Evolutionary conservation across 1,140 invertebrate genomes (phyloP), one percentile per base, ranked within the genome.

Genomic region (Sitodiplosis mosellana): DNA sequence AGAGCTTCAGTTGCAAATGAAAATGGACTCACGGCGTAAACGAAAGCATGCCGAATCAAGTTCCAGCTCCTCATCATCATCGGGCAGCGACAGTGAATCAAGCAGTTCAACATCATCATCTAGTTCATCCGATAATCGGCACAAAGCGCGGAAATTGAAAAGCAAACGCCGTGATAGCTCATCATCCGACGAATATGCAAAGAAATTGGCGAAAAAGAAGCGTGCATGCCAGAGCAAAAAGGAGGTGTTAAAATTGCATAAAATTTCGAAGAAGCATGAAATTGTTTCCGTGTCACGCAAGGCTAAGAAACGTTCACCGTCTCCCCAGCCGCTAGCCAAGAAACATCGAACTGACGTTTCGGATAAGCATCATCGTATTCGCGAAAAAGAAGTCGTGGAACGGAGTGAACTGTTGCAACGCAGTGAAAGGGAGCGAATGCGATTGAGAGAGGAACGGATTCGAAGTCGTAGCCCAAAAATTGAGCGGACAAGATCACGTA

Each of bases 1-100:
- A 56, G 81, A 85, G 67, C 68, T 87, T 59, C 81, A 82, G 56
- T 67, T 82, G 59, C 80, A 85, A 64, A 74, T 77, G 73, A 76
- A 71, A 67, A 76, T 71, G 71, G 75, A 77, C 51, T 70, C 65
- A 51, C 65, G 59, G 52, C 72, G 72, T 58, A 78, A 79, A 58
- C 73, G 74, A 61, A 73, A 78, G 63, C 71, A 74, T 55, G 71
- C 71, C 49, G 77, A 76, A 55, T 77, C 73, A 52, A 80, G 77
- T 14, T 77, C 75, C 51, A 74, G 75, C 33, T 74, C 76, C 12
- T 76, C 73, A 51, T 27, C 27, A 5, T 74, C 72, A 22, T 73
- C 72, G 22, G 73, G 70, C 20, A 74, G 69, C 49, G 75, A 73
- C 4, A 68, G 70, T 38, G 74, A 76, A 56, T 70, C 75, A 6